phyloP scores from a whole-genome alignment of 2,888 invertebrate genomes.

The Cosmorhoe ocellata region DNA sequence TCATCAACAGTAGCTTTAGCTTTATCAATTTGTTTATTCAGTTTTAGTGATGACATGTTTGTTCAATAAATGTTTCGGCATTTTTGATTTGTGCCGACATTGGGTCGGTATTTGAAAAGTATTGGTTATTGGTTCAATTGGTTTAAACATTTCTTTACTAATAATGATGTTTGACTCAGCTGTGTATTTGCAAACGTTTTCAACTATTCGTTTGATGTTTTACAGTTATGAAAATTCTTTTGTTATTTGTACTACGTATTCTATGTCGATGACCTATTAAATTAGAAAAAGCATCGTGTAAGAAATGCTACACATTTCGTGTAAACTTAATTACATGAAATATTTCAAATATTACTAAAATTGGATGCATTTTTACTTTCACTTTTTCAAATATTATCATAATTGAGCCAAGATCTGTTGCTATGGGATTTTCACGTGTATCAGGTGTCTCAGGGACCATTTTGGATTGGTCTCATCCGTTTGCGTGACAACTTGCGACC shows the following conservation, averaged over 20 bases:
- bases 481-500: constrained; percentile 57
- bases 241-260: constrained; percentile 1
- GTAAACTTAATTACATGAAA: constrained; percentile 5
- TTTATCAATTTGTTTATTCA: constrained; percentile 51
- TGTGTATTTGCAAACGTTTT: constrained; percentile 26
- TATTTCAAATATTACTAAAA: constrained; percentile 12
- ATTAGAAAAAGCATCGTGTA: not conserved
- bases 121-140: constrained; percentile 63
- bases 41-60: constrained; percentile 65
- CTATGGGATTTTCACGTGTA: constrained; percentile 25
- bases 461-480: constrained; percentile 51
- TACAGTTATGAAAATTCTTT: not conserved
- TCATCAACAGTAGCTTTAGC: constrained; percentile 58
- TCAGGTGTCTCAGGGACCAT: constrained; percentile 40
- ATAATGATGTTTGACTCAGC: constrained; percentile 35
- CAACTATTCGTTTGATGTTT: constrained; percentile 16
- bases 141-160: constrained; percentile 42
- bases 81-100: constrained; percentile 59
- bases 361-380: constrained; percentile 17
- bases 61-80: constrained; percentile 60
- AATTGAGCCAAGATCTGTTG: constrained; percentile 25
- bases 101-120: constrained; percentile 47
- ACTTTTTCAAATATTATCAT: constrained; percentile 27
- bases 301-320: not conserved
- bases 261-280: constrained; percentile 8